phyloP scores from a whole-genome alignment of 2,888 invertebrate genomes.

The Lasius fuliginosus region DNA sequence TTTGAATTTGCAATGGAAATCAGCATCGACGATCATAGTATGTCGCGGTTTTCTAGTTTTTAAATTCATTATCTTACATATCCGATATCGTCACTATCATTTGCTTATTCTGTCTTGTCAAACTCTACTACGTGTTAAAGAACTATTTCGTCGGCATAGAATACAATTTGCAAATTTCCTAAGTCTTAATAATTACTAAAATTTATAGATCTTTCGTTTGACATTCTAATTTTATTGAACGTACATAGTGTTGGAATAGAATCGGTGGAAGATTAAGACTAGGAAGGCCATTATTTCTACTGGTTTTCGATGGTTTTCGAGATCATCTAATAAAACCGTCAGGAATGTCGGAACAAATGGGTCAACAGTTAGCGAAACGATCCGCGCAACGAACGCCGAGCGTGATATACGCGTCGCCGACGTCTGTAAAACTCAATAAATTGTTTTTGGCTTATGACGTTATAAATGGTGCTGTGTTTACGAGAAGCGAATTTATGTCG shows the following conservation, averaged over 20 bases:
- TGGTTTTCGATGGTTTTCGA: conserved; percentile 32
- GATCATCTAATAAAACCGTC: conserved; percentile 57
- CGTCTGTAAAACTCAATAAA: conserved; percentile 76
- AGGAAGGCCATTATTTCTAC: conserved; percentile 4
- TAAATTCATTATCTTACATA: not conserved
- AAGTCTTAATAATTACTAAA: not conserved
- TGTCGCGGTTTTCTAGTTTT: not conserved
- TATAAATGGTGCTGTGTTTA: conserved; percentile 71
- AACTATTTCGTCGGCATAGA: not conserved
- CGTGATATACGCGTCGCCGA: conserved; percentile 64
- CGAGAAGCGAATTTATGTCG: conserved; percentile 74
- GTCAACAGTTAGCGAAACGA: conserved; percentile 65
- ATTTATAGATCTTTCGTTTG: not conserved
- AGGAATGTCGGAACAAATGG: conserved; percentile 56
- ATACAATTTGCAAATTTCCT: not conserved
- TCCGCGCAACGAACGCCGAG: conserved; percentile 43
- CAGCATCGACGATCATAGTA: conserved; percentile 27
- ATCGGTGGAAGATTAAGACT: conserved; percentile 31
- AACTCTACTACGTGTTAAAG: not conserved
- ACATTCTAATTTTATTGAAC: conserved; percentile 6
- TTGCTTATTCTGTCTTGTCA: not conserved
- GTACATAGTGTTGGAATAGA: not conserved
- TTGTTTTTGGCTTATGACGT: conserved; percentile 71
- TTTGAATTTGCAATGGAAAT: conserved; percentile 71
- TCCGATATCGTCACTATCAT: not conserved